Conservation (phyloP, 2,888 invertebrate genomes). For the Drosophila yooni region DNA sequence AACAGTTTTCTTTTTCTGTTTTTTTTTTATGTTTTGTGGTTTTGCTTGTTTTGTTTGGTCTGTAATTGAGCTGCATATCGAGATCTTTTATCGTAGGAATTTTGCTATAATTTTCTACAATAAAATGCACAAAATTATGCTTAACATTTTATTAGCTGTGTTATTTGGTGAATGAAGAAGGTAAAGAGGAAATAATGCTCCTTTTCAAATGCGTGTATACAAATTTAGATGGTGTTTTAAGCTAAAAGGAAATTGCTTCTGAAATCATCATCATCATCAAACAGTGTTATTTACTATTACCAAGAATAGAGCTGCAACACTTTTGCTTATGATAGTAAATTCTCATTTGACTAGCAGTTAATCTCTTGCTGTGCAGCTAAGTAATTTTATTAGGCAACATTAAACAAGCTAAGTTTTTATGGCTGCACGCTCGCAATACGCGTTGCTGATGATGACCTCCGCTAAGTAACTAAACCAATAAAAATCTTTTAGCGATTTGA, state of each 20-base stretch:
- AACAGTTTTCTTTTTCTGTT: constrained; percentile 28
- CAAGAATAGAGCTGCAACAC: background rate
- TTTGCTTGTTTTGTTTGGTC: constrained; percentile 16
- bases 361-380: background rate
- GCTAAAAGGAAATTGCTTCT: background rate
- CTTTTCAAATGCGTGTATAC: background rate
- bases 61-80: constrained; percentile 34
- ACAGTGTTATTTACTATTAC: background rate
- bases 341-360: background rate
- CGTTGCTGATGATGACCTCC: constrained; percentile 4
- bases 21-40: background rate
- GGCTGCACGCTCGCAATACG: constrained; percentile 4
- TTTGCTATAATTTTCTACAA: background rate
- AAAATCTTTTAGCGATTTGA: constrained; percentile 42
- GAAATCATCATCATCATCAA: background rate
- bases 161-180: background rate
- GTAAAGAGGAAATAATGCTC: background rate
- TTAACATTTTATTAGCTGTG: background rate
- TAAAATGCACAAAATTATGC: constrained; percentile 1
- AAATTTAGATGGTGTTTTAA: background rate
- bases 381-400: background rate
- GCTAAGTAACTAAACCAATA: constrained; percentile 24
- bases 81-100: background rate
- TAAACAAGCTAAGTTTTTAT: background rate
- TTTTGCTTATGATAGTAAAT: background rate